Evolutionary conservation across 92 coral and sea anemone species (phyloP), one percentile per base, ranked within the genome.

Genomic region (Palythoa grandiflora): DNA sequence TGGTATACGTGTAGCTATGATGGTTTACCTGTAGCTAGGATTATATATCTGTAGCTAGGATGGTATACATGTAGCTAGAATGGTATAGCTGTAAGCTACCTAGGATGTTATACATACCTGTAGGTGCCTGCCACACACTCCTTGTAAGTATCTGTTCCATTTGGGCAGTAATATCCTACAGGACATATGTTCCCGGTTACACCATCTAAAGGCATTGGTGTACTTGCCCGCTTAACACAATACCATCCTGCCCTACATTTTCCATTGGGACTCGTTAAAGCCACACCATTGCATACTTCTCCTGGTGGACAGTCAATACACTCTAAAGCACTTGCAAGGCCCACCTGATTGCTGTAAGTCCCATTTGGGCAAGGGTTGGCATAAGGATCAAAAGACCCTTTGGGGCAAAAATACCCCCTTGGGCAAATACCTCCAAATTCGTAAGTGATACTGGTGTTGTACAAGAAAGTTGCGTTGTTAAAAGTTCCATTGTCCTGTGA

Each of bases 371-470:
- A 97, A 3, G 98, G 99, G 60, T 79, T 44, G 52, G 93, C 85
- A 75, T 59, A 83, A 3, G 99, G 93, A 10, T 92, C 78, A 55
- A 61, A 3, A n/a, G 98, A 95, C 52, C 97, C 96, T 3, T 89
- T 76, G 1, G 79, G 95, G 59, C 99, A 97, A 89, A 85, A 95
- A 85, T 91, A 97, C 1, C 99, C 99, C 7, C 92, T 90, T 35
- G 96, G 98, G 68, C 99, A 97, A 37, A 97, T 89, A 2, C 99
- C 99, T 54, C 98, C 99, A 86, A 91, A 97, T 38, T 94, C 94
- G 9, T 87, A 81, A 39, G 38, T 52, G 16, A 72, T 87, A 35
- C 77, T 88, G 71, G 85, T 78, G 87, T 95, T 91, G 68, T 89
- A 84, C 73, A 87, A 78, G 38, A 19, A 9, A 28, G 74, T 83